These are phyloP conservation scores for Ormia ochracea DNA, from an alignment of 2,888 invertebrate species.

Conservation along the genomic window DNA sequence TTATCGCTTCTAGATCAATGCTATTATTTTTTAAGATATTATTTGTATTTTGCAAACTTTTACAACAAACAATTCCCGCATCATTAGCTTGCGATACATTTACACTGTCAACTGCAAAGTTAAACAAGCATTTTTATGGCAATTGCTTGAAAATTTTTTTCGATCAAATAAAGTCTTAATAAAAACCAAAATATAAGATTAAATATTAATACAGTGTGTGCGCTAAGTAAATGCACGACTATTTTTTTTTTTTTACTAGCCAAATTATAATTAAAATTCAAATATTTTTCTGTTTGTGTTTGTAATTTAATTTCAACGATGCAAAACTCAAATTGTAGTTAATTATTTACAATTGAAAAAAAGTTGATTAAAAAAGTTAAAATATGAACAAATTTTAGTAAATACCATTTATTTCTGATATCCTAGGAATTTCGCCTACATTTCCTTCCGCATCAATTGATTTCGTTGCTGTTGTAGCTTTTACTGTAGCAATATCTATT, in stretches of 20 bases:
- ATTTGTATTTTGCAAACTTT: slow-evolving; percentile 28
- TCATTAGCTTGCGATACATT: slow-evolving; percentile 38
- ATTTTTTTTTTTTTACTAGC: no score
- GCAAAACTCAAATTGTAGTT: not conserved
- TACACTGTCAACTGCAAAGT: slow-evolving; percentile 36
- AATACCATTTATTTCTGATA: slow-evolving; percentile 47
- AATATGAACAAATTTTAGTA: not conserved
- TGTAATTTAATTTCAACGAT: no score
- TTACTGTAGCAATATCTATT: slow-evolving; percentile 29
- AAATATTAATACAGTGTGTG: not conserved
- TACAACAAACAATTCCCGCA: slow-evolving; percentile 31
- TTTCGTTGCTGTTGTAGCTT: slow-evolving; percentile 1
- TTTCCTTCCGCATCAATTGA: not conserved
- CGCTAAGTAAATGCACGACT: no score
- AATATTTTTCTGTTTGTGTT: no score
- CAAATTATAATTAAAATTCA: no score
- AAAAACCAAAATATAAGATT: not conserved
- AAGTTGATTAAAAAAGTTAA: not conserved
- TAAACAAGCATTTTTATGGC: slow-evolving; percentile 37
- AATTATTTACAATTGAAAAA: not conserved
- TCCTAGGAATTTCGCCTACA: slow-evolving; percentile 7
- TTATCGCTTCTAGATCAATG: slow-evolving; percentile 14
- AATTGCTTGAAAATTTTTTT: slow-evolving; percentile 32
- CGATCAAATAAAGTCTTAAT: not conserved
- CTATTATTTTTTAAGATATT: slow-evolving; percentile 24